Evolutionary conservation across 2,888 invertebrate genomes (phyloP).

Genomic region (Oscheius sp.): DNA sequence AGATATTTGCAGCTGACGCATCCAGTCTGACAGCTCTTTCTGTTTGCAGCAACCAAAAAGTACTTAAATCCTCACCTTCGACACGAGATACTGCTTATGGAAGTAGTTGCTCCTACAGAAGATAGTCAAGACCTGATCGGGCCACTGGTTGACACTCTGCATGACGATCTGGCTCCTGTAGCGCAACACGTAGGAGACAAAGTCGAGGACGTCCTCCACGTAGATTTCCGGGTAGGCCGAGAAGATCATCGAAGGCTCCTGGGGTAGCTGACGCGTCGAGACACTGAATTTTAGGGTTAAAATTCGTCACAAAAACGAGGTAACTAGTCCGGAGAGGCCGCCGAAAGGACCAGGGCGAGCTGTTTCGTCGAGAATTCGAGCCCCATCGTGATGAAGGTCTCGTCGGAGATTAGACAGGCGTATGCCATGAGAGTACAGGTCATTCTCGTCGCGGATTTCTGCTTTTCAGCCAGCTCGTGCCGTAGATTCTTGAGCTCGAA

Average conservation of each 20-base stretch:
- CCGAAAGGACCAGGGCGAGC: slow-evolving; percentile 81
- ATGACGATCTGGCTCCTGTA: slow-evolving; percentile 80
- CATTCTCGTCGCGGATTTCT: slow-evolving; percentile 65
- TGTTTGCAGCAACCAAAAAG: slow-evolving; percentile 60
- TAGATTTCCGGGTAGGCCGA: slow-evolving; percentile 94
- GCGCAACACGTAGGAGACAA: slow-evolving; percentile 77
- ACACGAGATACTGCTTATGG: slow-evolving; percentile 94
- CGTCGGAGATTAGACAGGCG: slow-evolving; percentile 89
- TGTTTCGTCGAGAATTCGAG: slow-evolving; percentile 89
- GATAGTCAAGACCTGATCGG: slow-evolving; percentile 88
- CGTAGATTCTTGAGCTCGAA: background rate
- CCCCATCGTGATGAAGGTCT: slow-evolving; percentile 84
- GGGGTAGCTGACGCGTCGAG: slow-evolving; percentile 61
- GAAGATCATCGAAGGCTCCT: slow-evolving; percentile 82
- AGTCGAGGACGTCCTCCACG: slow-evolving; percentile 95
- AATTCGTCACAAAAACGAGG: no score
- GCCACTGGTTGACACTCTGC: slow-evolving; percentile 79
- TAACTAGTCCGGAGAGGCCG: slow-evolving; percentile 74
- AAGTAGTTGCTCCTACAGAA: slow-evolving; percentile 90
- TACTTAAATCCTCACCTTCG: slow-evolving; percentile 79
- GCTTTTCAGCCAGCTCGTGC: slow-evolving; percentile 10
- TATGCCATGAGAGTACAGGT: slow-evolving; percentile 88
- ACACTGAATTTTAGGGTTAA: background rate
- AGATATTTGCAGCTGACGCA: background rate
- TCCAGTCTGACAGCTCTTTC: slow-evolving; percentile 48